phyloP scores from a whole-genome alignment of 2,888 invertebrate species.

The Napeogenes sylphis region DNA sequence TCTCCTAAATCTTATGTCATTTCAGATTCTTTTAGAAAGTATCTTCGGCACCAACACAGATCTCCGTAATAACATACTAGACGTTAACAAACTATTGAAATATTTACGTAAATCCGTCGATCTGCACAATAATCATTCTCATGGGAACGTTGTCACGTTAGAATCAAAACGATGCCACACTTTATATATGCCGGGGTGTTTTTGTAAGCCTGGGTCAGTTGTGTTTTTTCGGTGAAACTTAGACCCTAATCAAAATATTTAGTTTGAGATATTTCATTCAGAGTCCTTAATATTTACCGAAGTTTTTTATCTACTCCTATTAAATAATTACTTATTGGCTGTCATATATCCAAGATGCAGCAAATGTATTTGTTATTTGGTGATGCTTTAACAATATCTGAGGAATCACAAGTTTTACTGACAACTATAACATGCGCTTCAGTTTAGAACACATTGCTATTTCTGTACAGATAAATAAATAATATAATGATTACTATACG shows the following conservation, averaged over 20 bases:
- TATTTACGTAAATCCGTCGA: constrained; percentile 35
- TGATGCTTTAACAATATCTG: too few species aligned
- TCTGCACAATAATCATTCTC: constrained; percentile 27
- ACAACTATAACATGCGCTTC: too few species aligned
- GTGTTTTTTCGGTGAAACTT: background rate
- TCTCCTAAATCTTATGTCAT: background rate
- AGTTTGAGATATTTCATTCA: background rate
- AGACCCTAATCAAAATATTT: background rate
- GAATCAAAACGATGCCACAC: constrained; percentile 41
- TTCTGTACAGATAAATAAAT: background rate
- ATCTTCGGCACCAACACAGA: constrained; percentile 39
- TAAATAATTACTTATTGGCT: too few species aligned
- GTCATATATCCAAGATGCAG: too few species aligned
- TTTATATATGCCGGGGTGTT: constrained; percentile 46
- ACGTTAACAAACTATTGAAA: constrained; percentile 39
- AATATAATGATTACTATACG: background rate
- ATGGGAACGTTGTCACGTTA: constrained; percentile 33
- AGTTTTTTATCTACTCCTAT: too few species aligned
- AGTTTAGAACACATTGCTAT: too few species aligned
- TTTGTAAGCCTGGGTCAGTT: constrained; percentile 46
- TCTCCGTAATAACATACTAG: constrained; percentile 37
- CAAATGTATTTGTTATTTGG: too few species aligned
- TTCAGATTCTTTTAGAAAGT: constrained; percentile 45
- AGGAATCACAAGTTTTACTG: too few species aligned
- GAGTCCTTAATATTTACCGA: too few species aligned